Evolutionary conservation across 23 tunicate genomes (phyloP).

Genomic region (Diplosoma virens): DNA sequence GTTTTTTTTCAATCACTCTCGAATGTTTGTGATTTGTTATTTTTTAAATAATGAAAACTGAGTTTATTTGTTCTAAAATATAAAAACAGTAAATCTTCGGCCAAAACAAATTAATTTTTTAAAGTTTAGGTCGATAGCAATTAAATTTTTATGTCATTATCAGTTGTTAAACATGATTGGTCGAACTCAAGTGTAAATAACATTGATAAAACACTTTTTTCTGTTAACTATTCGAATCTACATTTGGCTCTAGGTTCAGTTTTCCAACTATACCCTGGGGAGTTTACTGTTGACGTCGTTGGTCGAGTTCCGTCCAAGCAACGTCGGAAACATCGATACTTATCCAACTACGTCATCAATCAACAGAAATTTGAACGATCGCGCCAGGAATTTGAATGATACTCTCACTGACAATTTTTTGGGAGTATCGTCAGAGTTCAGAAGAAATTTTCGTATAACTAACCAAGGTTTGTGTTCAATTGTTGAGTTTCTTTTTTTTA

Average conservation of each 20-base stretch:
- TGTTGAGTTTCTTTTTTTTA: background rate
- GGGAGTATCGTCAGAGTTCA: background rate
- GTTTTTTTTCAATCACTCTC: too few species aligned
- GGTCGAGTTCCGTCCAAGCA: background rate
- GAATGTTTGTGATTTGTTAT: too few species aligned
- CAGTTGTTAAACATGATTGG: too few species aligned
- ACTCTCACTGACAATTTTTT: background rate
- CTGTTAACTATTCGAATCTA: background rate
- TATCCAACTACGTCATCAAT: slow-evolving; percentile 6
- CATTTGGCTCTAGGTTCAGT: slow-evolving; percentile 1
- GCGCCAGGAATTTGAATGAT: background rate
- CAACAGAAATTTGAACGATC: background rate
- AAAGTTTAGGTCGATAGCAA: too few species aligned
- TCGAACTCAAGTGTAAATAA: background rate
- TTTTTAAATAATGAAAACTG: too few species aligned
- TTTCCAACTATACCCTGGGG: background rate
- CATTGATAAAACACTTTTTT: background rate
- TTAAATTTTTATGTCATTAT: too few species aligned
- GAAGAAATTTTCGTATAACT: background rate
- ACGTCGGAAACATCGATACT: background rate
- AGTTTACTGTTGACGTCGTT: background rate
- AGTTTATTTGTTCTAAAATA: too few species aligned
- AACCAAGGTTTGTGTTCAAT: slow-evolving; percentile 1
- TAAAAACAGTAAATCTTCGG: too few species aligned
- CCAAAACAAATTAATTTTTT: too few species aligned